These are phyloP conservation scores for Dermochelys coriacea DNA, from an alignment of 2,797 vertebrate species.

Conservation along the genomic window DNA sequence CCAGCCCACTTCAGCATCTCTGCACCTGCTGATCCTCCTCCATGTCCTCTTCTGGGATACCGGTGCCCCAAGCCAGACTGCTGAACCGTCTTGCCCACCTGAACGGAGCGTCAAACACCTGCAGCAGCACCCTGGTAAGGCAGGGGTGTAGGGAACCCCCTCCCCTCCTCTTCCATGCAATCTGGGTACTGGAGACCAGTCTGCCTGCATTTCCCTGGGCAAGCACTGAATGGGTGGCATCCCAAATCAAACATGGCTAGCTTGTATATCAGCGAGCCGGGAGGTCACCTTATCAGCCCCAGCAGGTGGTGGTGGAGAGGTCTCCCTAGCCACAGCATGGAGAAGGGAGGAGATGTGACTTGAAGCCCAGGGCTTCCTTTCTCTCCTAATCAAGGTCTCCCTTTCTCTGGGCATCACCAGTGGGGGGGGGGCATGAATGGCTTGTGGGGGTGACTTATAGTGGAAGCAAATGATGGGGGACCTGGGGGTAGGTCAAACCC, in stretches of 20 bases:
- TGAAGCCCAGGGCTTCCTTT: too few species aligned
- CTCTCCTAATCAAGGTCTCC: too few species aligned
- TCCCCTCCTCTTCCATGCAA: too few species aligned
- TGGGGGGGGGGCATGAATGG: too few species aligned
- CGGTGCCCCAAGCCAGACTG: slow-evolving; percentile 77
- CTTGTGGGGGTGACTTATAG: too few species aligned
- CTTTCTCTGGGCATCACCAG: too few species aligned
- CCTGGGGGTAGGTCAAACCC: background rate
- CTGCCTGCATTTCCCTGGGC: background rate
- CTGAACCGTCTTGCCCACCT: slow-evolving; percentile 75
- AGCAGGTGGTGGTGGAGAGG: background rate
- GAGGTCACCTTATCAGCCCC: too few species aligned
- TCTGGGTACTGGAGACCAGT: background rate
- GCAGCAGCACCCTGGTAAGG: slow-evolving; percentile 80
- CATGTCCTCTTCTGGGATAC: slow-evolving; percentile 78
- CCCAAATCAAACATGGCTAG: background rate
- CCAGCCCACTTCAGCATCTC: background rate
- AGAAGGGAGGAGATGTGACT: background rate
- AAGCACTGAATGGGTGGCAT: background rate
- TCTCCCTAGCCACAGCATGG: too few species aligned
- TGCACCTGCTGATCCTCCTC: background rate
- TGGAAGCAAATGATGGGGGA: too few species aligned
- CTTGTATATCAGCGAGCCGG: too few species aligned
- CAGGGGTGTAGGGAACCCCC: background rate
- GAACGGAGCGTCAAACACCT: slow-evolving; percentile 81